Percentiles rank a stretch among this genome's conserved stretches.
These are phyloP conservation scores for Hypotaenidia philippensis DNA, from an alignment of 2,797 vertebrate species.

Conservation along the genomic window DNA sequence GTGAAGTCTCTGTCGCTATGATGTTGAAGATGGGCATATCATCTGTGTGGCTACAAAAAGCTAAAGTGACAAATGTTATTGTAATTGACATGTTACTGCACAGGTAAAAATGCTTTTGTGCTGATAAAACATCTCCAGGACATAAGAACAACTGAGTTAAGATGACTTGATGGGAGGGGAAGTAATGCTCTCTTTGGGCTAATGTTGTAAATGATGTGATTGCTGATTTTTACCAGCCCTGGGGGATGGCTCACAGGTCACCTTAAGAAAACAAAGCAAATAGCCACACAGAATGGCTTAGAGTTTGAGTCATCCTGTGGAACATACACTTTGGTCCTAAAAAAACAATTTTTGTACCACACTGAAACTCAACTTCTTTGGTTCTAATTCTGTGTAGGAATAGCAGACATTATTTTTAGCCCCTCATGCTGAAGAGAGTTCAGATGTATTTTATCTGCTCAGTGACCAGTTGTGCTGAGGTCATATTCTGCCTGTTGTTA, in stretches of 20 bases:
- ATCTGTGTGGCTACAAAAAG: background rate
- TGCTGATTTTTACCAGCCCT: conserved; percentile 31
- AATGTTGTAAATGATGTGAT: conserved; percentile 6
- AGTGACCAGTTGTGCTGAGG: background rate
- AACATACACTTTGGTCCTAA: background rate
- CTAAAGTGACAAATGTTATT: background rate
- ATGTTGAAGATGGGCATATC: background rate
- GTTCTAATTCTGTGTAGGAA: background rate
- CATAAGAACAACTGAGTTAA: conserved; percentile 12
- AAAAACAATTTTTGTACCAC: background rate
- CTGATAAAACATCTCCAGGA: background rate
- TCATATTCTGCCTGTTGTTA: background rate
- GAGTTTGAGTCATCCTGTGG: conserved; percentile 14
- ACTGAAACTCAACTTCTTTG: background rate
- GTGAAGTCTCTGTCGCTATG: background rate
- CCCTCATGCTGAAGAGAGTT: background rate
- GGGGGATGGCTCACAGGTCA: background rate
- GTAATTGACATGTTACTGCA: background rate
- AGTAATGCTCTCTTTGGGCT: background rate
- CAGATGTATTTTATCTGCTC: conserved; percentile 8
- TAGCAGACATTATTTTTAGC: conserved; percentile 6
- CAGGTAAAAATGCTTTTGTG: conserved; percentile 16
- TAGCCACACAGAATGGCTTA: background rate
- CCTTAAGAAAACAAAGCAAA: conserved; percentile 49
- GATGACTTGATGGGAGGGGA: conserved; percentile 5